phyloP scores from a whole-genome alignment of 1,140 invertebrate species.

The Apolygus lucorum region DNA sequence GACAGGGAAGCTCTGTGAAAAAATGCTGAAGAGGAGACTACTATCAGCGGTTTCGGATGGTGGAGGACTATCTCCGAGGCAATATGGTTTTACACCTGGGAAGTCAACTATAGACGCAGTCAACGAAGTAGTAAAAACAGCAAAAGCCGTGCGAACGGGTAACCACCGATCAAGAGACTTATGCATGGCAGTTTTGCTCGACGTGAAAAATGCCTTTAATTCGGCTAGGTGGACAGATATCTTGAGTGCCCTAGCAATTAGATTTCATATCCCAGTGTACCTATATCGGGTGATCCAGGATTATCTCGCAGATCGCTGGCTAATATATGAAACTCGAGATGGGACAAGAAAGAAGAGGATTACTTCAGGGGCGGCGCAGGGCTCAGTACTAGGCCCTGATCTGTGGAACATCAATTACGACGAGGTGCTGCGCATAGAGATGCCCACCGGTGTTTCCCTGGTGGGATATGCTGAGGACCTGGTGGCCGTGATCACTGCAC shows the following conservation, averaged over 20 bases:
- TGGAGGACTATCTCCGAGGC: slow-evolving; percentile 30
- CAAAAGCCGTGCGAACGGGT: not conserved
- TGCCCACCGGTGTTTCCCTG: not conserved
- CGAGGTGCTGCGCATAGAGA: no score
- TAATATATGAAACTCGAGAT: slow-evolving; percentile 20
- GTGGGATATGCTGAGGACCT: slow-evolving; percentile 15
- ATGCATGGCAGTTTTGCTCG: slow-evolving; percentile 17
- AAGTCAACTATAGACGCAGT: slow-evolving; percentile 34
- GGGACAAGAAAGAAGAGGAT: not conserved
- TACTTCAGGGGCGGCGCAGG: slow-evolving; percentile 35
- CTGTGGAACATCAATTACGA: slow-evolving; percentile 36
- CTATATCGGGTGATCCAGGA: slow-evolving; percentile 20
- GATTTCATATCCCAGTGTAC: not conserved
- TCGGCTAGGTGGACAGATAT: slow-evolving; percentile 24
- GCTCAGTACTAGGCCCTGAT: slow-evolving; percentile 36
- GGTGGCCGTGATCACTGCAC: not conserved
- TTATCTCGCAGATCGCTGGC: slow-evolving; percentile 25
- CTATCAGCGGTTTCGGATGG: slow-evolving; percentile 20
- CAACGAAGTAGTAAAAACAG: slow-evolving; percentile 2
- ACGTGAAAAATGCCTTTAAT: slow-evolving; percentile 20
- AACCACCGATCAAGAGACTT: not conserved
- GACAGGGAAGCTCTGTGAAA: slow-evolving; percentile 32
- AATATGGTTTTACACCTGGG: slow-evolving; percentile 34
- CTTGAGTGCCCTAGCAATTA: slow-evolving; percentile 21
- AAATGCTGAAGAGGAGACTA: slow-evolving; percentile 27